A percentile compares a stretch with the other conserved stretches of the same genome.
Conservation (phyloP, 2,113 vertebrate genomes). For the Rhynchopsitta pachyrhyncha region DNA sequence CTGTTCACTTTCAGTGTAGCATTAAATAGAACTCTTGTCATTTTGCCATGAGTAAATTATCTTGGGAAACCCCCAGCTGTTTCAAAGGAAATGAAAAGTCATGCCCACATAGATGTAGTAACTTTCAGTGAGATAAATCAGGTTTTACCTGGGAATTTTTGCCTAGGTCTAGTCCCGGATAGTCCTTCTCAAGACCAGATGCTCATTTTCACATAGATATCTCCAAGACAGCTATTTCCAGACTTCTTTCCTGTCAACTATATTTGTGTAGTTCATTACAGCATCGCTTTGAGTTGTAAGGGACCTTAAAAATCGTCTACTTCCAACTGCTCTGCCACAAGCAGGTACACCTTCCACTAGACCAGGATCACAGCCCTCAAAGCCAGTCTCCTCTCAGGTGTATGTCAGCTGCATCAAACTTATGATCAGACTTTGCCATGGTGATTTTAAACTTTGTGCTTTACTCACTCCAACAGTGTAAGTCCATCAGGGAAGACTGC, state of each 20-base stretch:
- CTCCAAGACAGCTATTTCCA: neutral
- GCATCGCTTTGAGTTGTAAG: neutral
- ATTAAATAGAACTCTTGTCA: neutral
- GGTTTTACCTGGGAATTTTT: neutral
- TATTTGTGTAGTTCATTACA: neutral
- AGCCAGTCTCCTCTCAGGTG: neutral
- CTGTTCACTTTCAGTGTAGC: neutral
- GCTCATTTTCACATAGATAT: neutral
- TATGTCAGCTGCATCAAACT: neutral
- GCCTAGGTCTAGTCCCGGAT: neutral
- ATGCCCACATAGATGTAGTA: neutral
- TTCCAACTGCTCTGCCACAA: neutral
- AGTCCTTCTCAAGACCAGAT: neutral
- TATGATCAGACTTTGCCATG: neutral
- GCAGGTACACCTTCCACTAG: neutral
- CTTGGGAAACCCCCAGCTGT: neutral
- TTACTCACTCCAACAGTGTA: neutral
- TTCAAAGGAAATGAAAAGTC: neutral
- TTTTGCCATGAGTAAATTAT: neutral
- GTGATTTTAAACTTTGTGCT: neutral
- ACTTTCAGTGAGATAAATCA: neutral
- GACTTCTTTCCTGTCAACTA: neutral
- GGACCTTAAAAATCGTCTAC: neutral
- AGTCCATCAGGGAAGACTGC: neutral
- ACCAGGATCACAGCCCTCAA: neutral